phyloP scores from a whole-genome alignment of 2,888 invertebrate genomes.

The Camptogramma bilineatum region DNA sequence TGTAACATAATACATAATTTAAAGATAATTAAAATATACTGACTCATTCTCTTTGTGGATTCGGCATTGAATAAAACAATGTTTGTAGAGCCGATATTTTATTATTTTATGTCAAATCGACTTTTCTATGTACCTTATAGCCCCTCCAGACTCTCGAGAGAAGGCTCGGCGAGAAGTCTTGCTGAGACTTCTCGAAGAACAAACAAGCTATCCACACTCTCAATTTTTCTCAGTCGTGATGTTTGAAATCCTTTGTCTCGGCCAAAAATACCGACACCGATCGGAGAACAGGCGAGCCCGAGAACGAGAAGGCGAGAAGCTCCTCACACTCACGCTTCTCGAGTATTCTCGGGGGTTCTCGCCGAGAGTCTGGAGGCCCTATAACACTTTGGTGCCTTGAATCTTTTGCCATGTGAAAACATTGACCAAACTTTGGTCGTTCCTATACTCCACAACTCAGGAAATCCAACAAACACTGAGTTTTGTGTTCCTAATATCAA shows the following conservation, averaged over 20 bases:
- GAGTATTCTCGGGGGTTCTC: no score
- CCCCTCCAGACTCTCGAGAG: no score
- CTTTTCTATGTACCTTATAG: neutral
- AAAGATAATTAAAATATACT: constrained; percentile 40
- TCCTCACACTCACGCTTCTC: no score
- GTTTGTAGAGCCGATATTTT: neutral
- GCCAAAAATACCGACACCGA: no score
- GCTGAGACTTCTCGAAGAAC: no score
- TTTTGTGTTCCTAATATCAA: neutral
- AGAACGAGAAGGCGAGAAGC: no score
- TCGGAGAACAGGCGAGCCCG: no score
- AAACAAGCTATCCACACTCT: no score
- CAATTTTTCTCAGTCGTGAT: no score
- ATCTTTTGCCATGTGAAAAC: neutral
- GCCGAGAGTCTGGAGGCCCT: no score
- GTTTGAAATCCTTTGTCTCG: no score
- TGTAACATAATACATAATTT: constrained; percentile 4
- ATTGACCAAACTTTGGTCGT: neutral
- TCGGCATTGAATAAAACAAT: neutral
- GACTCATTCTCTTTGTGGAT: constrained; percentile 5
- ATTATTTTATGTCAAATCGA: neutral
- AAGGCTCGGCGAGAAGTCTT: no score
- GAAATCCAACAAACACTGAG: neutral
- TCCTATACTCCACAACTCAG: neutral
- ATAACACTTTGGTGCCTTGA: neutral